Percentiles rank a stretch among this genome's conserved stretches.
phyloP scores from a whole-genome alignment of 2,113 vertebrate genomes.

The Kryptolebias marmoratus region DNA sequence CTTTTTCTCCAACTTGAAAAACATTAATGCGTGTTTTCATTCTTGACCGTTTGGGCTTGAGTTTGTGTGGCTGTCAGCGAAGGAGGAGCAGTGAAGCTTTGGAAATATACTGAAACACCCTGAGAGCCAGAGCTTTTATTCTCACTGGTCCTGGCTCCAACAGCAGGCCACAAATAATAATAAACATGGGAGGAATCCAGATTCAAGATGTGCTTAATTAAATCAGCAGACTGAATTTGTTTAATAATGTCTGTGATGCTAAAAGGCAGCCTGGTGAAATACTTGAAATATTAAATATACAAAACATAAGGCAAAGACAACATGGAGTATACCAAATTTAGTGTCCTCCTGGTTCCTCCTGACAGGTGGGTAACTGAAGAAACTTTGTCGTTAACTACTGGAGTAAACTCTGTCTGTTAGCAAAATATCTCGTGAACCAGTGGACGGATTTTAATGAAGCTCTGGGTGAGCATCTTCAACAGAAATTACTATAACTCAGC shows the following conservation, averaged over 20 bases:
- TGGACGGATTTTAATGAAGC: too few relatives aligned
- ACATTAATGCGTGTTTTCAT: conserved; percentile 11
- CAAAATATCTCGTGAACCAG: too few relatives aligned
- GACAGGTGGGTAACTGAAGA: too few relatives aligned
- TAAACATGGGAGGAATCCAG: conserved; percentile 34
- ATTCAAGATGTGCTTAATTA: conserved; percentile 26
- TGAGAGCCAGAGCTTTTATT: conserved; percentile 45
- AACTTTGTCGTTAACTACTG: too few relatives aligned
- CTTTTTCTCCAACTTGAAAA: conserved; percentile 3
- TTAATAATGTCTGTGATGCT: not conserved
- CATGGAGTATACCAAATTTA: too few relatives aligned
- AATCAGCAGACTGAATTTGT: conserved; percentile 8
- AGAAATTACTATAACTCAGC: too few relatives aligned
- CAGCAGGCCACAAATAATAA: conserved; percentile 27
- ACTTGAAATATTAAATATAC: too few relatives aligned
- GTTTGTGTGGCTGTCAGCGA: conserved; percentile 19
- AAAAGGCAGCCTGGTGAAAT: too few relatives aligned
- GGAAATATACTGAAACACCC: conserved; percentile 21
- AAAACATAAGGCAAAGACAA: too few relatives aligned
- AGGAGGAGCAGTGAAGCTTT: conserved; percentile 23
- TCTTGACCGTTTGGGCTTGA: conserved; percentile 42
- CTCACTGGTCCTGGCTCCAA: conserved; percentile 34
- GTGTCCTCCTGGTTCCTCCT: too few relatives aligned
- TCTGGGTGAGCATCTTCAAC: too few relatives aligned
- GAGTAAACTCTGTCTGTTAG: too few relatives aligned